Conservation (phyloP, 2,888 invertebrate species). For the Harpagoxenus sublaevis region DNA sequence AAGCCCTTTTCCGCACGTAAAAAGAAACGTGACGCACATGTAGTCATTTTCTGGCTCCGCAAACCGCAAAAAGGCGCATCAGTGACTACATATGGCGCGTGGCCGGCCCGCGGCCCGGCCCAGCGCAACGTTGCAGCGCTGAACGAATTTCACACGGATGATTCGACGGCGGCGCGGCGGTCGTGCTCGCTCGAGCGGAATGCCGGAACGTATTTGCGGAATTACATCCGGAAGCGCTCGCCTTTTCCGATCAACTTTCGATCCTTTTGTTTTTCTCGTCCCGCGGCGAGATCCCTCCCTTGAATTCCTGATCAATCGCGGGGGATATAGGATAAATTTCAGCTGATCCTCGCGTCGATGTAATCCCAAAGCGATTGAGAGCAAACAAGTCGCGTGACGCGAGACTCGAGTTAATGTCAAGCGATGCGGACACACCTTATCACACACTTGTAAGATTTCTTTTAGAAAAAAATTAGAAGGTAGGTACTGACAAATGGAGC, state of each 20-base stretch:
- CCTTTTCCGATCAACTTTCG: constrained; percentile 46
- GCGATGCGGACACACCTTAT: not conserved
- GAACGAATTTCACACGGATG: constrained; percentile 36
- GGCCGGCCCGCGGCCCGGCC: not conserved
- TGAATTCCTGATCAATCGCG: not conserved
- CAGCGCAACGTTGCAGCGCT: not conserved
- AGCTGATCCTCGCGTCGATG: not conserved
- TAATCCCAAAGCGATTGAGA: constrained; percentile 32
- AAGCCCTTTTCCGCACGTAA: not conserved
- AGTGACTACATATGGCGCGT: constrained; percentile 52
- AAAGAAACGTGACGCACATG: constrained; percentile 36
- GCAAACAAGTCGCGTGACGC: constrained; percentile 1
- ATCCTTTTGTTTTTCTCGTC: constrained; percentile 28
- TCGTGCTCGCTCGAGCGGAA: constrained; percentile 50
- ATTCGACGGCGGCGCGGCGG: constrained; percentile 24
- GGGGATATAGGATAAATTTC: constrained; percentile 18
- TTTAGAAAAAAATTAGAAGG: not conserved
- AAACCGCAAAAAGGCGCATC: constrained; percentile 73
- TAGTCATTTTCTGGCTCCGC: constrained; percentile 75
- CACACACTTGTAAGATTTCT: not conserved
- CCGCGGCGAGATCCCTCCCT: not conserved
- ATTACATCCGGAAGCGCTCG: constrained; percentile 57
- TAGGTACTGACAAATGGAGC: too few species aligned
- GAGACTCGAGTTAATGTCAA: constrained; percentile 13
- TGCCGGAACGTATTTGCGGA: constrained; percentile 66